Percentiles rank a stretch among this genome's conserved stretches.
These are phyloP conservation scores for Acanthiza pusilla DNA, from an alignment of 2,797 vertebrate genomes.

Conservation along the genomic window DNA sequence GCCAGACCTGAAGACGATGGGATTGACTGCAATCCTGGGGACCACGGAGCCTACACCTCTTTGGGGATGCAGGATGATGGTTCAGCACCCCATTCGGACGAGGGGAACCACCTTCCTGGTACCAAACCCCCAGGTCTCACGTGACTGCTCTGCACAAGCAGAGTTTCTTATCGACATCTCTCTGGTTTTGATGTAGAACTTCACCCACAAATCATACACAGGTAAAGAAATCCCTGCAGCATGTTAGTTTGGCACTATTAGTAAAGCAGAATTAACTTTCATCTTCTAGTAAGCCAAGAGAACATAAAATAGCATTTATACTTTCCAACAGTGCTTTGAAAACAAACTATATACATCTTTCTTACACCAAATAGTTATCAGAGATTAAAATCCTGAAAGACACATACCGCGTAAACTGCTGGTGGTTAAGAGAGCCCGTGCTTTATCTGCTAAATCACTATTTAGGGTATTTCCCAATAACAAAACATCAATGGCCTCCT, in stretches of 20 bases:
- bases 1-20: background rate
- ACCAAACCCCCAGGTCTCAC: background rate
- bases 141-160: background rate
- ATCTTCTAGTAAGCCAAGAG: slow-evolving; percentile 1
- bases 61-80: background rate
- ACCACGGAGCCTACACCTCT: background rate
- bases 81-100: background rate
- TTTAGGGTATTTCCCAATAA: slow-evolving; percentile 96
- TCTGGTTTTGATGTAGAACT: background rate
- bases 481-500: slow-evolving; percentile 97
- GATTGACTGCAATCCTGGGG: background rate
- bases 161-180: background rate
- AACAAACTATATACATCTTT: slow-evolving; percentile 45
- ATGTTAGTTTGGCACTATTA: background rate
- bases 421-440: slow-evolving; percentile 94
- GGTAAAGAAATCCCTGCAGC: background rate
- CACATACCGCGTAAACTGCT: slow-evolving; percentile 93
- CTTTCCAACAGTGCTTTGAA: slow-evolving; percentile 21
- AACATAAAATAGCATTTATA: slow-evolving; percentile 8
- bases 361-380: slow-evolving; percentile 54
- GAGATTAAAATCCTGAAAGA: slow-evolving; percentile 65
- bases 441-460: slow-evolving; percentile 98
- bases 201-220: background rate
- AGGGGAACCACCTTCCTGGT: background rate
- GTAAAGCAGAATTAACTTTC: slow-evolving; percentile 14